Evolutionary conservation across 92 coral and sea anemone species (phyloP).

Genomic region (Virgularia gustaviana): DNA sequence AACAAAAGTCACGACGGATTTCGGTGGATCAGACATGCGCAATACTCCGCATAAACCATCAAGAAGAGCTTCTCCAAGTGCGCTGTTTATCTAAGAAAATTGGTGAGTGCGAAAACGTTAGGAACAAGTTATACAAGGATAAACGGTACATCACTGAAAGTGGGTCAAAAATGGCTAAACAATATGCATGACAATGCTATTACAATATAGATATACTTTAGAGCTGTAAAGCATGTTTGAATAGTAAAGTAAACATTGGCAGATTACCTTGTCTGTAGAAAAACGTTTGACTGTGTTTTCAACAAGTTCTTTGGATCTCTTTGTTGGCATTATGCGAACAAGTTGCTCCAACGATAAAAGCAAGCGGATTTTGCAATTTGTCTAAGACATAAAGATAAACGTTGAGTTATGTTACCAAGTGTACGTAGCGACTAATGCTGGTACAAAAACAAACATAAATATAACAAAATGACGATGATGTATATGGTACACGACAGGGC

Average conservation of each 20-base stretch:
- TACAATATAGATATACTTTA: background rate
- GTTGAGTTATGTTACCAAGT: too few relatives aligned
- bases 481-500: too few relatives aligned
- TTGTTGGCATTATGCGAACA: background rate
- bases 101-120: too few relatives aligned
- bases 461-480: too few relatives aligned
- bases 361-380: constrained; percentile 10
- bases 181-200: too few relatives aligned
- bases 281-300: background rate
- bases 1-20: constrained; percentile 59
- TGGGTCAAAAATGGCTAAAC: too few relatives aligned
- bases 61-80: constrained; percentile 48
- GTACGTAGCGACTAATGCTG: too few relatives aligned
- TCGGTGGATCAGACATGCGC: constrained; percentile 62
- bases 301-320: constrained; percentile 12
- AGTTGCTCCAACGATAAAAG: constrained; percentile 15
- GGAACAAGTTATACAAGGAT: too few relatives aligned
- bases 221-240: background rate
- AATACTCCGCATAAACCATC: constrained; percentile 66
- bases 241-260: background rate
- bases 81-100: constrained; percentile 6
- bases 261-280: constrained; percentile 5
- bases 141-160: too few relatives aligned
- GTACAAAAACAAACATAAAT: too few relatives aligned
- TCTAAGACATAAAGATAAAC: constrained; percentile 1